Evolutionary conservation across 2,113 vertebrate species (phyloP).

Genomic region (Pimephales promelas): DNA sequence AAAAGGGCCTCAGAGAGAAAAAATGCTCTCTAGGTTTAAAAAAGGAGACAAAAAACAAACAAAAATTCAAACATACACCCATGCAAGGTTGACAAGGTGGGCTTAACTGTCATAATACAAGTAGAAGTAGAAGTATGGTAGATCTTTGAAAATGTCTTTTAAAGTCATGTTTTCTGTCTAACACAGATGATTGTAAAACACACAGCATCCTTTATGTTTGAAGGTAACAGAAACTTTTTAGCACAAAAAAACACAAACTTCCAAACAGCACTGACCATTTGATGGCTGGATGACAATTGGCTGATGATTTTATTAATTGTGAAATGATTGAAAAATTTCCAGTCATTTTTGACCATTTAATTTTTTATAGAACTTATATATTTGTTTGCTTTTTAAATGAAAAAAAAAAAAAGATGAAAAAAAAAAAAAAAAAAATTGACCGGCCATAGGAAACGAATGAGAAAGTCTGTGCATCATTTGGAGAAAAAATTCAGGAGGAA

Average conservation of each 20-base stretch:
- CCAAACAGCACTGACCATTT: background rate
- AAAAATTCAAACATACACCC: slow-evolving; percentile 8
- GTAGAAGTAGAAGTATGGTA: slow-evolving; percentile 31
- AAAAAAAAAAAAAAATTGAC: no score
- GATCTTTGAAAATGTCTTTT: slow-evolving; percentile 9
- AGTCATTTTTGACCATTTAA: background rate
- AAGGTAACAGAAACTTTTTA: background rate
- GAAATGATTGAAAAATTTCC: background rate
- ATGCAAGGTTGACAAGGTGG: slow-evolving; percentile 1
- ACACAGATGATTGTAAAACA: background rate
- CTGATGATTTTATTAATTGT: background rate
- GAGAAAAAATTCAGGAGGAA: background rate
- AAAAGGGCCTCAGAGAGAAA: slow-evolving; percentile 87
- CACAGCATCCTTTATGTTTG: background rate
- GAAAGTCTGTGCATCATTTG: background rate
- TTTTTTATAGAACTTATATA: background rate
- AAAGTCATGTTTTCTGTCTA: background rate
- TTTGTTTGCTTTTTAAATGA: no score
- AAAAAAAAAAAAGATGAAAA: no score
- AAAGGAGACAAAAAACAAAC: slow-evolving; percentile 10
- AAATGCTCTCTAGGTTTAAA: slow-evolving; percentile 76
- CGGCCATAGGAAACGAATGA: background rate
- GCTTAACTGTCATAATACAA: slow-evolving; percentile 10
- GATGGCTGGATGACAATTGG: no score
- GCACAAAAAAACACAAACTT: background rate